phyloP scores from a whole-genome alignment of 2,797 vertebrate genomes.

The Rallus crepitans region DNA sequence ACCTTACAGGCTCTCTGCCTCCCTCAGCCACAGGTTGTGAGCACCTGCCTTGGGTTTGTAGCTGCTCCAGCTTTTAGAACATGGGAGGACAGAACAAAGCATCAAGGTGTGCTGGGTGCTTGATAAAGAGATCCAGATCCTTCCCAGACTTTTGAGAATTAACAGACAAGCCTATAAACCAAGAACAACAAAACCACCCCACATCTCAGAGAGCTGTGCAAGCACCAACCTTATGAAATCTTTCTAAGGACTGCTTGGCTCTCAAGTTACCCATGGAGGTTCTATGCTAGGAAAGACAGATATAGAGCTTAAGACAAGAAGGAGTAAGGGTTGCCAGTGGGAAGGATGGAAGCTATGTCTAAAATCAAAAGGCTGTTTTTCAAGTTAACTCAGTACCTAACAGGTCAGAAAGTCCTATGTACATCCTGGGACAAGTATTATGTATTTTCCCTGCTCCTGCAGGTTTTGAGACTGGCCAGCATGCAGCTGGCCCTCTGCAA shows the following conservation, averaged over 20 bases:
- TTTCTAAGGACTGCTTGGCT: not conserved
- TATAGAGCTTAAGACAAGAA: not conserved
- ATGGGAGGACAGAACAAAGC: not conserved
- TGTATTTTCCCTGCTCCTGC: not conserved
- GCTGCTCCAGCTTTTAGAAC: not conserved
- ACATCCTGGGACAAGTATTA: not conserved
- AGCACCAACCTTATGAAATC: not conserved
- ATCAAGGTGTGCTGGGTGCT: not conserved
- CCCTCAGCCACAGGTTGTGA: not conserved
- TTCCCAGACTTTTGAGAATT: not conserved
- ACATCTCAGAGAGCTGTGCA: accelerated
- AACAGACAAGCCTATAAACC: not conserved
- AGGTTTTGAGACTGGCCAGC: too few relatives aligned
- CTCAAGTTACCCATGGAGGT: not conserved
- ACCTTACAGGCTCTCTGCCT: not conserved
- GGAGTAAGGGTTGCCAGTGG: not conserved
- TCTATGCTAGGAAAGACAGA: not conserved
- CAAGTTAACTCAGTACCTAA: not conserved
- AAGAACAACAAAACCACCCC: not conserved
- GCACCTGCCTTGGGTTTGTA: not conserved
- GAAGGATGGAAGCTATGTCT: not conserved
- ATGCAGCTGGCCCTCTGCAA: too few relatives aligned
- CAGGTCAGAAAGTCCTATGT: not conserved
- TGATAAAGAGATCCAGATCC: not conserved
- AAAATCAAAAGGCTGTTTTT: not conserved